Base-by-base conservation (phyloP, 2,888 invertebrate genomes). In the Phymatocera aterrima region DNA sequence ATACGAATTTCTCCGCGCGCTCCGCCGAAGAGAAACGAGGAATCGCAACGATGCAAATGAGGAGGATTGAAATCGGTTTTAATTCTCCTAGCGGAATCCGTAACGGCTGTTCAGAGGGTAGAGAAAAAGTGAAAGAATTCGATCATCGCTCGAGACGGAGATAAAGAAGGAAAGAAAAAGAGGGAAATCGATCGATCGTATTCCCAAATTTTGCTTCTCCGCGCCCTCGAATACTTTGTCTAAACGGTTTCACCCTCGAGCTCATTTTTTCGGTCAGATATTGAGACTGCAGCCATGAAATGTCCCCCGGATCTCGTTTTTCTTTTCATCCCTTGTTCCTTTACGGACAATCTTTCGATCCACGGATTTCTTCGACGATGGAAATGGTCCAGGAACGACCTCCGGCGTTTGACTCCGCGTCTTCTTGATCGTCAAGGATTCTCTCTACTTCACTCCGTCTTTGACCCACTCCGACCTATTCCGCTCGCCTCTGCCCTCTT, bases 241-340 rank as follows among this genome's bases (percentile, higher is more conserved):
- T 51, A 68, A 68, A 68, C 68, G 68, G 46, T 68, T 68, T 31
- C 51, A 72, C 34, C 21, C 43, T 43, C 28, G 21, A 24, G 68
- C 51, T n/a, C 40, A 18, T 21, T 28, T 57, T 54, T 57, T 40
- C 24, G 57, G n/a, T 15, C 6, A 18, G 57, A 75, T 75, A 75
- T 75, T 60, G 75, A 75, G 75, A 75, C 75, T 75, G 74, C 75
- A 57, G 54, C 24, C 15, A 31, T 75, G 75, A 75, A 40, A 75
- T 75, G 57, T 75, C 40, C 34, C 70, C 78, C 60, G 12, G 43
- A 15, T 34, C 51, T 70, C 65, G 77, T 70, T 80, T 43, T 77
- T 57, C 75, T 43, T 77, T 57, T 68, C 37, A 72, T 37, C 43
- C 46, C 46, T 51, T 40, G 74, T 60, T 70, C 74, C 15, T 34